These are phyloP conservation scores for Benthosema pterotum DNA, from an alignment of 2,797 vertebrate species.

Conservation along the genomic window DNA sequence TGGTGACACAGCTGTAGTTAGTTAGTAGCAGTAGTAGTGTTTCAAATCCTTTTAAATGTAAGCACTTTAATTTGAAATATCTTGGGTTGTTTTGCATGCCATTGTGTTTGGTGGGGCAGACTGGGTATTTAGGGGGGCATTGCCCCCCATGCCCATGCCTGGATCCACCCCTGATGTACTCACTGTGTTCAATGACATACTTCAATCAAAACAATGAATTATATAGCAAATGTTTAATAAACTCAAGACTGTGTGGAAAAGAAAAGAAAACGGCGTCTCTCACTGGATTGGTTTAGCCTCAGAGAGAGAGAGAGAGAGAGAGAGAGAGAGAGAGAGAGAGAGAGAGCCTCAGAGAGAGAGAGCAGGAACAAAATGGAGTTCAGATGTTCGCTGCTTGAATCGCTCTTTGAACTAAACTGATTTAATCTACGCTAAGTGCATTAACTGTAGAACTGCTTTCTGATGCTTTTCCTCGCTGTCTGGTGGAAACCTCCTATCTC, in stretches of 20 bases:
- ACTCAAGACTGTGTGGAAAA: neutral
- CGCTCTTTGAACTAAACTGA: neutral
- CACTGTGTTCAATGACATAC: neutral
- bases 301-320: no score
- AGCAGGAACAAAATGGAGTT: neutral
- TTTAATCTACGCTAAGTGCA: neutral
- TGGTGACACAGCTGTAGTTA: no score
- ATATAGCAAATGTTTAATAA: neutral
- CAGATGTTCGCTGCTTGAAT: neutral
- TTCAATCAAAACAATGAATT: neutral
- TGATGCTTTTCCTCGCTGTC: neutral
- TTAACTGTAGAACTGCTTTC: neutral
- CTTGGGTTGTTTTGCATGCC: no score
- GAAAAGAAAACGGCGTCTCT: neutral
- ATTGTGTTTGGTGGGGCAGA: no score
- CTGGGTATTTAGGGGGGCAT: no score
- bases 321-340: no score
- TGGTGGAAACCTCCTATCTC: no score
- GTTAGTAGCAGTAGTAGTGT: no score
- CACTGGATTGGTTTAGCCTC: neutral
- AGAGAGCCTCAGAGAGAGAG: neutral
- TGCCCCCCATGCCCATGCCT: no score
- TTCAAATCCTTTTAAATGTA: no score
- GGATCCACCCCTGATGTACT: no score
- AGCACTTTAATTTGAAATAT: no score